These are phyloP conservation scores for Vanessa atalanta DNA, from an alignment of 1,140 invertebrate genomes.

Conservation along the genomic window DNA sequence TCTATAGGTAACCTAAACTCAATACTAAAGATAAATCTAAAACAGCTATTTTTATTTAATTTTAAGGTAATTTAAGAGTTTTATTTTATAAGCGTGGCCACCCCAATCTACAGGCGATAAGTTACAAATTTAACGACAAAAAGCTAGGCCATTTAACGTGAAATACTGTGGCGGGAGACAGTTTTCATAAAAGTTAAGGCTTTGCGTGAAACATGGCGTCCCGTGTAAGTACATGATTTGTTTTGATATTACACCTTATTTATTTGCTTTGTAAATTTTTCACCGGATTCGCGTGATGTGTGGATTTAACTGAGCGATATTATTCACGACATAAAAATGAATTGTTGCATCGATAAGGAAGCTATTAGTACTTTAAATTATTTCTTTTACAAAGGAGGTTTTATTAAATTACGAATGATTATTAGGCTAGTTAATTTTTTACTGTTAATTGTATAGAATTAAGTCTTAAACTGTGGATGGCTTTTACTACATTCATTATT, in stretches of 20 bases:
- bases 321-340: no score
- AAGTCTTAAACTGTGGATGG: no score
- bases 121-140: conserved; percentile 73
- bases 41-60: not conserved
- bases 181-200: conserved; percentile 67
- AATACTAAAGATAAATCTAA: no score
- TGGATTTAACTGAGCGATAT: not conserved
- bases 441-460: no score
- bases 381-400: no score
- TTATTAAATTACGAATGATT: no score
- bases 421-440: no score
- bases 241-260: conserved; percentile 41
- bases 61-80: not conserved
- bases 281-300: conserved; percentile 10
- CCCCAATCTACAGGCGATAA: conserved; percentile 52
- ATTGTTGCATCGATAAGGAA: no score
- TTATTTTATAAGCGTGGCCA: conserved; percentile 3
- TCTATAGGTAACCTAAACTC: no score
- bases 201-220: conserved; percentile 48
- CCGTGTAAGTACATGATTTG: conserved; percentile 50
- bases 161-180: conserved; percentile 63
- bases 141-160: conserved; percentile 71
- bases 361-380: no score
- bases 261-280: conserved; percentile 34
- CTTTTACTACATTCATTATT: no score